These are phyloP conservation scores for Channa maculata DNA, from an alignment of 2,113 vertebrate genomes.

Conservation along the genomic window DNA sequence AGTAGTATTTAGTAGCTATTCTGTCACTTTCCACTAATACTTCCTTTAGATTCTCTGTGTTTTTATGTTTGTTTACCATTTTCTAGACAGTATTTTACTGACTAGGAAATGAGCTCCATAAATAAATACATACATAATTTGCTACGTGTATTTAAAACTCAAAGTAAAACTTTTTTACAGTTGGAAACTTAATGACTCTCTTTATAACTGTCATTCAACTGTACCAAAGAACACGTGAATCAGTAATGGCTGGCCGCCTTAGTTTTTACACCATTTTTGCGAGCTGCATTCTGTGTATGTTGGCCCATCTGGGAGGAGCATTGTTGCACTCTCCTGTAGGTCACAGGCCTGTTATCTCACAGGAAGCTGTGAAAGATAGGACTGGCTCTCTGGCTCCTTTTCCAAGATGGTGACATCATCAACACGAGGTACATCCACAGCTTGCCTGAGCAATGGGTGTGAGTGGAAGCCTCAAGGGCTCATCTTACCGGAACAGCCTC, in stretches of 20 bases:
- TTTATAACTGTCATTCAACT: neutral
- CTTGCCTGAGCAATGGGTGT: conserved; percentile 6
- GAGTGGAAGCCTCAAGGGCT: conserved; percentile 4
- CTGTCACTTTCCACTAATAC: too few relatives aligned
- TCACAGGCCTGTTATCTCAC: conserved; percentile 64
- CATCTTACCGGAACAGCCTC: neutral
- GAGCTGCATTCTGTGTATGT: neutral
- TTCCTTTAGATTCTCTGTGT: too few relatives aligned
- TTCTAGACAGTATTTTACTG: too few relatives aligned
- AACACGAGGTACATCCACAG: conserved; percentile 16
- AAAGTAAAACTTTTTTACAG: neutral
- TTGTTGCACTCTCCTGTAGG: conserved; percentile 16
- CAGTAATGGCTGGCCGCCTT: neutral
- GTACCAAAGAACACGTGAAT: neutral
- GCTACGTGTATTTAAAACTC: too few relatives aligned
- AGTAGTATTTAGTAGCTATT: too few relatives aligned
- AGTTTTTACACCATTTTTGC: conserved; percentile 11
- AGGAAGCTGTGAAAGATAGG: conserved; percentile 69
- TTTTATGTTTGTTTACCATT: too few relatives aligned
- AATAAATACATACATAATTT: too few relatives aligned
- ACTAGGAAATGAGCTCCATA: too few relatives aligned
- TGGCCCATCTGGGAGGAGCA: neutral
- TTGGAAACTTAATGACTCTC: conserved; percentile 5
- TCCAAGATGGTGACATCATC: conserved; percentile 57
- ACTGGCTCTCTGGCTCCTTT: conserved; percentile 44